A percentile compares a stretch with the other conserved stretches of the same genome.
phyloP scores from a whole-genome alignment of 2,113 vertebrate genomes.

The Sturnus vulgaris region DNA sequence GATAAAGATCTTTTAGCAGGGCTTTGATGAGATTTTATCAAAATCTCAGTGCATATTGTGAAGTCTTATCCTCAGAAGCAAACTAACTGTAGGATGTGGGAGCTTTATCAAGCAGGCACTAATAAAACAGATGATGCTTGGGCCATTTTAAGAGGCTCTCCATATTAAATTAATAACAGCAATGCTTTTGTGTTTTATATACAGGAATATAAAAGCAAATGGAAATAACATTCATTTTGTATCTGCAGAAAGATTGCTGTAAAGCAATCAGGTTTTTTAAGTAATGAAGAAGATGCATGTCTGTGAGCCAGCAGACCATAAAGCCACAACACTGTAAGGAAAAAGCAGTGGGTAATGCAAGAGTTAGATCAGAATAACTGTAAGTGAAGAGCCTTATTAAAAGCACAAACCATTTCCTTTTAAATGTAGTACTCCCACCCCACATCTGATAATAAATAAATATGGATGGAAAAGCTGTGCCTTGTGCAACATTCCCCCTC shows the following conservation, averaged over 20 bases:
- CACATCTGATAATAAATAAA: not conserved
- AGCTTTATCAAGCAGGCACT: conserved; percentile 52
- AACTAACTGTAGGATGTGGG: conserved; percentile 38
- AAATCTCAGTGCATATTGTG: conserved; percentile 61
- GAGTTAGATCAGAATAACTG: not conserved
- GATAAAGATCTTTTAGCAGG: conserved; percentile 71
- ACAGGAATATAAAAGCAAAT: not conserved
- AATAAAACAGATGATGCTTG: conserved; percentile 49
- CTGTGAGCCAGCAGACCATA: conserved; percentile 38
- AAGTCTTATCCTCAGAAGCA: conserved; percentile 60
- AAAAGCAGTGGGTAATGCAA: not conserved
- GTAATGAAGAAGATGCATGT: not conserved
- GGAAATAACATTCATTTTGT: not conserved
- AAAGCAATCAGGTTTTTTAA: not conserved
- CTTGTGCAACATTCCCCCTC: not conserved
- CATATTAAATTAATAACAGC: not conserved
- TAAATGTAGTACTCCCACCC: not conserved
- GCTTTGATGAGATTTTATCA: conserved; percentile 75
- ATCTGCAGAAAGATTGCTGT: not conserved
- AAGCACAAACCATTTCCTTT: conserved; percentile 13
- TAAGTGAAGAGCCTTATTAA: conserved; percentile 25
- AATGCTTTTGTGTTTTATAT: not conserved
- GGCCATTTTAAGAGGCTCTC: conserved; percentile 48
- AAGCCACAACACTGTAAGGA: not conserved
- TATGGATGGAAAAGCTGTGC: not conserved